phyloP scores from a whole-genome alignment of 2,888 invertebrate genomes.

The Sarcophaga variegata region DNA sequence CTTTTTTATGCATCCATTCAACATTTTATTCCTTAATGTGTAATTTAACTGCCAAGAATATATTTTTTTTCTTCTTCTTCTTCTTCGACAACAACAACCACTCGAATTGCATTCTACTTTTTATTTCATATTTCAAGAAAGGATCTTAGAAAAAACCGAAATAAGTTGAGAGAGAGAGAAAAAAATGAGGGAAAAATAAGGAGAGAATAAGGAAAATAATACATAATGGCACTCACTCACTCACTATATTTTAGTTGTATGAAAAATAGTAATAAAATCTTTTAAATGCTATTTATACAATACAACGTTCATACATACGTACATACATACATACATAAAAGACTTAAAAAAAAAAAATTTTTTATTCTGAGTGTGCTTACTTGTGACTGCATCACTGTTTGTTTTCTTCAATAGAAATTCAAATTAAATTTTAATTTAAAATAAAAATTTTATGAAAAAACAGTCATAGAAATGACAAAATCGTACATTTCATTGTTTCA shows the following conservation, averaged over 20 bases:
- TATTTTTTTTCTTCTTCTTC: constrained; percentile 4
- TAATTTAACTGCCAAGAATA: constrained; percentile 65
- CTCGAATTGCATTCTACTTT: constrained; percentile 43
- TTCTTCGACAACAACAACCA: constrained; percentile 18
- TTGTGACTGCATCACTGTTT: background rate
- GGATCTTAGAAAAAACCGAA: too few species aligned
- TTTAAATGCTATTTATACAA: constrained; percentile 57
- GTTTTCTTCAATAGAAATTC: background rate
- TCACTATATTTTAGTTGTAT: background rate
- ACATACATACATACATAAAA: background rate
- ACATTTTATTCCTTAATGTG: constrained; percentile 64
- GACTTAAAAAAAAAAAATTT: background rate
- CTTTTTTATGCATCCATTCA: constrained; percentile 22
- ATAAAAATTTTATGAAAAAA: too few species aligned
- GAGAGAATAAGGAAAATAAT: background rate
- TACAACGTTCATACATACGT: constrained; percentile 12
- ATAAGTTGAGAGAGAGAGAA: too few species aligned
- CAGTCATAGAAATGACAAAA: too few species aligned
- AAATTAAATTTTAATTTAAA: too few species aligned
- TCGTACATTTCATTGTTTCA: too few species aligned
- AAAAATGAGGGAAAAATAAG: background rate
- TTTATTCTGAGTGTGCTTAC: background rate
- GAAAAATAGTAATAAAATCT: constrained; percentile 49
- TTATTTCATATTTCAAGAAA: constrained; percentile 14
- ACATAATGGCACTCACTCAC: too few species aligned